Base-by-base conservation (phyloP, 1,140 invertebrate genomes). In the Atta texana region DNA sequence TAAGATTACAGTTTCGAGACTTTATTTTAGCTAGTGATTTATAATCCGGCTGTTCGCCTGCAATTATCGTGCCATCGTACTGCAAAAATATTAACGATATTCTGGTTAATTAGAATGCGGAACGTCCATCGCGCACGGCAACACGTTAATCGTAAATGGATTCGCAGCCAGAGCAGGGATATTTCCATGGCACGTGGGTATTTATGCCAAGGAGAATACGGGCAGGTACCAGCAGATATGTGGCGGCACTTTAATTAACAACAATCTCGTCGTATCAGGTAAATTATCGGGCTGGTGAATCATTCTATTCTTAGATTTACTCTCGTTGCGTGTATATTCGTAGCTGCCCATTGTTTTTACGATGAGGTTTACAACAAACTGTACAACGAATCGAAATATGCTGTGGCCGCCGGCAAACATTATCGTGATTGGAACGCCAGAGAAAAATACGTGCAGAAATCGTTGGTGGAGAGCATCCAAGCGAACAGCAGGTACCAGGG, bases 171-270 rank as follows among this genome's bases (percentile, higher is more conserved):
- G 95, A 71, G 76, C 92, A 0, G 95, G 94, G 0, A 91, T 95
- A 78, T 94, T 96, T 63, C 96, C 96, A 0, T 96, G 96, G 96
- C 96, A 96, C 61, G 94, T 95, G 12, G 96, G 95, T 0, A 93
- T 97, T 63, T 97, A 96, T 91, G 84, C 55, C n/a, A 95, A 93
- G 72, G 88, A 66, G 10, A 39, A 75, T 21, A 59, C 39, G 59
- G 77, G 3, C 12, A 82, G 88, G 3, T 93, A 92, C 82, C 87
- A 88, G 71, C 95, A 96, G 81, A 94, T 95, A 68, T 96, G 96
- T 71, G 96, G 95, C 0, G 96, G 96, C 0, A 94, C 96, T 3
- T 92, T 96, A 4, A 90, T 96, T 61, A 94, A 87, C 76, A 91
- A 88, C 51, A 94, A 91, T 34, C 63, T 94, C 49, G 88, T 94